These are phyloP conservation scores for Brachionus plicatilis DNA, from an alignment of 1,140 invertebrate genomes.

Conservation along the genomic window DNA sequence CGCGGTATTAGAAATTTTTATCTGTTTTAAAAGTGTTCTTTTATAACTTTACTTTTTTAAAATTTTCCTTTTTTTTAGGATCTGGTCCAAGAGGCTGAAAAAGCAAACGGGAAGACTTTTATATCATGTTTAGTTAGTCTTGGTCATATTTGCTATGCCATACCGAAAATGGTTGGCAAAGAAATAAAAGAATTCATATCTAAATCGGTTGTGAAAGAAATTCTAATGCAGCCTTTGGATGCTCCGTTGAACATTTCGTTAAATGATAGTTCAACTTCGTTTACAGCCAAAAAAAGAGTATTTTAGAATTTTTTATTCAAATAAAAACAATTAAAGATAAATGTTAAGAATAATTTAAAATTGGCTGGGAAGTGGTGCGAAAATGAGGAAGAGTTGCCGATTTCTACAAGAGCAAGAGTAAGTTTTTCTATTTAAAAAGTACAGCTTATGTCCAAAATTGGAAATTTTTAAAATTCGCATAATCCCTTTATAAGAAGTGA, in stretches of 20 bases:
- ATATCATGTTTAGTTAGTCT: constrained; percentile 84
- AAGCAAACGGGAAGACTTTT: constrained; percentile 66
- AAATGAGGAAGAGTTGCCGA: constrained; percentile 74
- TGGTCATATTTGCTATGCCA: constrained; percentile 80
- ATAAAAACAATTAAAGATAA: not conserved
- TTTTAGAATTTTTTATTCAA: not conserved
- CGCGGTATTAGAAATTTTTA: not conserved
- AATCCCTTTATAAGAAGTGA: too few species aligned
- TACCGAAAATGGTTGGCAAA: constrained; percentile 76
- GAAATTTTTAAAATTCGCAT: too few species aligned
- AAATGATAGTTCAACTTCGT: not conserved
- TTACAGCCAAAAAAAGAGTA: constrained; percentile 3
- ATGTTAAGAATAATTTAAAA: constrained; percentile 15
- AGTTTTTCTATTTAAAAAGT: not conserved
- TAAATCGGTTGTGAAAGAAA: constrained; percentile 87
- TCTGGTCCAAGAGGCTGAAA: constrained; percentile 54
- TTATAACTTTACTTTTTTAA: too few species aligned
- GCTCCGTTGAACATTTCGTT: constrained; percentile 28
- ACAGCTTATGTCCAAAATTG: too few species aligned
- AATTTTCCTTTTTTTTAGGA: not conserved
- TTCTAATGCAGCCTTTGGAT: constrained; percentile 73
- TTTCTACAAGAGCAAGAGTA: constrained; percentile 84
- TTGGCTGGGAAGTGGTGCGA: constrained; percentile 70
- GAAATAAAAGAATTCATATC: constrained; percentile 88
- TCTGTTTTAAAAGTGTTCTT: not conserved